phyloP scores from a whole-genome alignment of 1,140 invertebrate species.

The Bombus pyrosoma region DNA sequence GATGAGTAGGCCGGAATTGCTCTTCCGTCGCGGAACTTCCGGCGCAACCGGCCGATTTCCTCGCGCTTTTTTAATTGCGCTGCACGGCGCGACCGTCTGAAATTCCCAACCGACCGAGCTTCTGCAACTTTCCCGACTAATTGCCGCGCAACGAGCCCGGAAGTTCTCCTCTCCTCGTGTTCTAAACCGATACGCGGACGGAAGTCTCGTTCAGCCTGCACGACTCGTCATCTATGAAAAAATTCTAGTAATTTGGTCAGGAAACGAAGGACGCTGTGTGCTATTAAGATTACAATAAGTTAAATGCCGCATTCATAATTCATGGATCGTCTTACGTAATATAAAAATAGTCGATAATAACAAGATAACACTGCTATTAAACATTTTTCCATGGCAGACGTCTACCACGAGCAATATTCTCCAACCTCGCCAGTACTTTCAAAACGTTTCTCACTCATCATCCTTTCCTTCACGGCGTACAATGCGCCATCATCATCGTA shows the following conservation, averaged over 20 bases:
- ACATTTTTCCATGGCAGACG: not conserved
- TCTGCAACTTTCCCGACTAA: constrained; percentile 50
- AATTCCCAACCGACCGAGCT: constrained; percentile 17
- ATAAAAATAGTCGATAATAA: too few relatives aligned
- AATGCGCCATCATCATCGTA: not conserved
- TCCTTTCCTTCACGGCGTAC: not conserved
- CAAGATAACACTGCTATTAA: not conserved
- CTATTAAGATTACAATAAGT: too few relatives aligned
- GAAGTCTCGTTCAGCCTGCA: not conserved
- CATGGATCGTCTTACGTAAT: not conserved
- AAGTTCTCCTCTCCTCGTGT: not conserved
- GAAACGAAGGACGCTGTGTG: too few relatives aligned
- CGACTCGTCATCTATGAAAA: not conserved
- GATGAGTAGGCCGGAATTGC: constrained; percentile 18
- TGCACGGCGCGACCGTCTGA: not conserved
- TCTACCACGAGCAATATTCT: constrained; percentile 27
- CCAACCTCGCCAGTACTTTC: not conserved
- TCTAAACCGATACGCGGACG: not conserved
- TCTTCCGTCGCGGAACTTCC: constrained; percentile 17
- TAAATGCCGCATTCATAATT: not conserved
- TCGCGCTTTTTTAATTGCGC: constrained; percentile 37
- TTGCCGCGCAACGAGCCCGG: constrained; percentile 9
- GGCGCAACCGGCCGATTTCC: constrained; percentile 9
- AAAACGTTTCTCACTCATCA: not conserved
- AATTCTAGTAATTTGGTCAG: not conserved